phyloP scores from a whole-genome alignment of 2,888 invertebrate genomes.

The Chrysopilus asiliformis region DNA sequence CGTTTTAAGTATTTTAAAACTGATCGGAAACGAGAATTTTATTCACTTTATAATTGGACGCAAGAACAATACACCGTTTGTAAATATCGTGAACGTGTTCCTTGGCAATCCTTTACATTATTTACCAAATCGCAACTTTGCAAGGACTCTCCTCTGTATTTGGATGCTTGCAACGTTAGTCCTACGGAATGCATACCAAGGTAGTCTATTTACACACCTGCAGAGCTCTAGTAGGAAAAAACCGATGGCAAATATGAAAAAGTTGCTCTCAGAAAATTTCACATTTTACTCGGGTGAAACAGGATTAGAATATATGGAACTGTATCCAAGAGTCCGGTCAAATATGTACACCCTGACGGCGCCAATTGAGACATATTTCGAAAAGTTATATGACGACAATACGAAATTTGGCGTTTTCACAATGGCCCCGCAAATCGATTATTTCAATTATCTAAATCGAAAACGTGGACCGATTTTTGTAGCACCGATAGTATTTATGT shows the following conservation, averaged over 20 bases:
- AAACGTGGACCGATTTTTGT: background rate
- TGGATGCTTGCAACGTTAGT: slow-evolving; percentile 8
- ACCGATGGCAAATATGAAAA: background rate
- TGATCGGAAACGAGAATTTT: background rate
- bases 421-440: background rate
- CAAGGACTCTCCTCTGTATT: slow-evolving; percentile 6
- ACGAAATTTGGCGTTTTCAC: background rate
- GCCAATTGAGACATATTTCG: too few relatives aligned
- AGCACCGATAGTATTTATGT: background rate
- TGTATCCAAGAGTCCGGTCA: background rate
- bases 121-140: slow-evolving; percentile 8
- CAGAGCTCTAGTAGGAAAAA: background rate
- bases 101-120: slow-evolving; percentile 2
- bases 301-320: background rate
- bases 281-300: background rate
- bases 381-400: background rate
- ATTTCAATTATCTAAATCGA: background rate
- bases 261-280: background rate
- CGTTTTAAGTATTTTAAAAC: background rate
- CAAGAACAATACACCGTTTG: slow-evolving; percentile 5
- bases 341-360: background rate
- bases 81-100: slow-evolving; percentile 8
- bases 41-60: slow-evolving; percentile 7
- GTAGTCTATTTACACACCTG: slow-evolving; percentile 8
- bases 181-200: slow-evolving; percentile 11